Evolutionary conservation across 2,888 invertebrate genomes (phyloP), one percentile per base, ranked within the genome.

Genomic region (Amphimallon solstitiale): DNA sequence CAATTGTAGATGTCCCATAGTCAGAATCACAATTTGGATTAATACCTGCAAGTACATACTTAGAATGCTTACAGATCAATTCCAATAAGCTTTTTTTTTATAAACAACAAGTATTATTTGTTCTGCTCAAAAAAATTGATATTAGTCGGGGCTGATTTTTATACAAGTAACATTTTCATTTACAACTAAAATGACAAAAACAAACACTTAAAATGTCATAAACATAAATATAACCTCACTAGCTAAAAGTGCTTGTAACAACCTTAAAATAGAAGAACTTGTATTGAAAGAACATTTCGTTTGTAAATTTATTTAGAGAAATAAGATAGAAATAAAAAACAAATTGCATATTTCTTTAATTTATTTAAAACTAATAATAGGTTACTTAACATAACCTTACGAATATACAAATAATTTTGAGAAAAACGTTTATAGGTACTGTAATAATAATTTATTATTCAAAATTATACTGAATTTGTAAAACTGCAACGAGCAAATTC

Each of bases 11-110:
- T 17, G 80, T 79, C 73, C 80, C 81, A 67, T 79, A 80, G 29
- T 81, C 81, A 45, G 81, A 81, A 72, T 81, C 81, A 65, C 80
- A 80, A 68, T 81, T 80, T 48, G 75, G 75, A 40, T 77, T 76
- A 62, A 73, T 69, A 62, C 75, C 78, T 79, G 68, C 10, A 72
- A 72, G 48, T 67, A 43, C 7, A 59, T 14, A 10, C 10, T 38
- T 12, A 29, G 29, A 29, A 29, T 29, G 5, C 6, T 7, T 29
- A 5, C 9, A 49, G 1, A 2, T 40, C 4, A 40, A 40, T 40
- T 40, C 40, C n/a, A 6, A 40, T 5, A 40, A 40, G 3, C 1
- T 29, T 45, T 19, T 10, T 19, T 15, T 45, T 19, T 7, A 45
- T 17, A 7, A 45, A 2, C 6, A 15, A 19, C 15, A 19, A 45